phyloP scores from a whole-genome alignment of 2,888 invertebrate genomes.

The Doris montereyensis region DNA sequence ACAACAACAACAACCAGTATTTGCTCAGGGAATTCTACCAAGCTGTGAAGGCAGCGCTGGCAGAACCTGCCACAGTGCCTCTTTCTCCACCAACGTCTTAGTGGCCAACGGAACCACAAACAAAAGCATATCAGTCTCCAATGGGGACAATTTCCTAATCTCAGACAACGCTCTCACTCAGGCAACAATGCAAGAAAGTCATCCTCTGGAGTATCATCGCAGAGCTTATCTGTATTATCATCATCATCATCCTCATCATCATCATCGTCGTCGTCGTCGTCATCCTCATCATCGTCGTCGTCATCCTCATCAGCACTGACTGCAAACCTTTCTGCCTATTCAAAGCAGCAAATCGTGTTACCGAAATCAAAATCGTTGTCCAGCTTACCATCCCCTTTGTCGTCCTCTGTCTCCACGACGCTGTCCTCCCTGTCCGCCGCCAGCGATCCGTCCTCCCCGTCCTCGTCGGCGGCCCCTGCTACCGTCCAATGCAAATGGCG shows the following conservation, averaged over 20 bases:
- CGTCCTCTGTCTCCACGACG: neutral
- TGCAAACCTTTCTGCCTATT: neutral
- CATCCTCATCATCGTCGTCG: neutral
- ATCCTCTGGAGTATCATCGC: constrained; percentile 30
- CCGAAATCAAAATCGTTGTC: neutral
- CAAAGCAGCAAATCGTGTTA: too few relatives aligned
- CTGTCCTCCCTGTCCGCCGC: constrained; percentile 14
- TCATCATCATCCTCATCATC: constrained; percentile 15
- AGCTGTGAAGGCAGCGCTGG: too few relatives aligned
- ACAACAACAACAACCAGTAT: too few relatives aligned
- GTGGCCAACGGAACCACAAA: too few relatives aligned
- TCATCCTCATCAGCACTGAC: neutral
- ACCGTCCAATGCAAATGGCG: constrained; percentile 35
- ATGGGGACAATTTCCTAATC: constrained; percentile 24
- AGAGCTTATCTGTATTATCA: too few relatives aligned
- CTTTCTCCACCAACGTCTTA: too few relatives aligned
- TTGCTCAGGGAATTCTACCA: too few relatives aligned
- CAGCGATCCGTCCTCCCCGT: constrained; percentile 8
- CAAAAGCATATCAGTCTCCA: constrained; percentile 22
- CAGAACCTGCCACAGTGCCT: too few relatives aligned
- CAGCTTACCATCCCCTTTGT: neutral
- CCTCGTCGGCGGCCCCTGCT: neutral
- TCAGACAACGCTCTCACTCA: constrained; percentile 30
- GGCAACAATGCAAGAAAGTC: constrained; percentile 23
- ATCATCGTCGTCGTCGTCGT: neutral